Percentiles rank a stretch among this genome's conserved stretches.
Conservation (phyloP, 2,888 invertebrate genomes). For the Rotaria socialis region DNA sequence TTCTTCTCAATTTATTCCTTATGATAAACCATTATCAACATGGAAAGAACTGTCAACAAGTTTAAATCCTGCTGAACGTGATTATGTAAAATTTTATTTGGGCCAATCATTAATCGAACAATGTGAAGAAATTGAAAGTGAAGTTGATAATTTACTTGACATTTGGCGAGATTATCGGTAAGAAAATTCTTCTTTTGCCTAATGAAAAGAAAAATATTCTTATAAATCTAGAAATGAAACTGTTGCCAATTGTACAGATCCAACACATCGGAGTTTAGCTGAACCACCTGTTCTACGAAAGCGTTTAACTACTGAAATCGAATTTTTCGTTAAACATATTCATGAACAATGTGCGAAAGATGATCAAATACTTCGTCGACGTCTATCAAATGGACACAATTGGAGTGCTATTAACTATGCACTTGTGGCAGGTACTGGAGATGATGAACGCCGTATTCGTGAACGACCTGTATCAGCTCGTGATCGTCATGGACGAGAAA, state of each 20-base stretch:
- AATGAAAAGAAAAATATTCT: background rate
- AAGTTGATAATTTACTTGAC: slow-evolving; percentile 33
- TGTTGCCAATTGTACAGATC: background rate
- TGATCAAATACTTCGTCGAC: background rate
- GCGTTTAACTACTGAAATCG: slow-evolving; percentile 16
- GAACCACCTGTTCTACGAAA: background rate
- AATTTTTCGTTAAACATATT: slow-evolving; percentile 36
- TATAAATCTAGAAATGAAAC: slow-evolving; percentile 18
- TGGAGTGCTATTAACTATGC: slow-evolving; percentile 35
- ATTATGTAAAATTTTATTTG: background rate
- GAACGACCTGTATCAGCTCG: slow-evolving; percentile 22
- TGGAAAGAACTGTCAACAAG: background rate
- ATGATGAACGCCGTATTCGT: background rate
- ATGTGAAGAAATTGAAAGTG: slow-evolving; percentile 23
- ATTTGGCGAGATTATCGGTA: slow-evolving; percentile 28
- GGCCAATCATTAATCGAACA: background rate
- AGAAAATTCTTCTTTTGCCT: background rate
- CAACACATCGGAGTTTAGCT: background rate
- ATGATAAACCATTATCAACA: slow-evolving; percentile 4
- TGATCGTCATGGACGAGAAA: slow-evolving; percentile 16
- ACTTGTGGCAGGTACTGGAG: background rate
- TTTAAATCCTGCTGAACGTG: slow-evolving; percentile 22
- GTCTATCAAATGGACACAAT: slow-evolving; percentile 21
- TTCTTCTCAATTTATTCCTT: background rate
- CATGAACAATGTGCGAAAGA: slow-evolving; percentile 35